Conservation (phyloP, 2,888 invertebrate genomes). For the Noctua fimbriata region DNA sequence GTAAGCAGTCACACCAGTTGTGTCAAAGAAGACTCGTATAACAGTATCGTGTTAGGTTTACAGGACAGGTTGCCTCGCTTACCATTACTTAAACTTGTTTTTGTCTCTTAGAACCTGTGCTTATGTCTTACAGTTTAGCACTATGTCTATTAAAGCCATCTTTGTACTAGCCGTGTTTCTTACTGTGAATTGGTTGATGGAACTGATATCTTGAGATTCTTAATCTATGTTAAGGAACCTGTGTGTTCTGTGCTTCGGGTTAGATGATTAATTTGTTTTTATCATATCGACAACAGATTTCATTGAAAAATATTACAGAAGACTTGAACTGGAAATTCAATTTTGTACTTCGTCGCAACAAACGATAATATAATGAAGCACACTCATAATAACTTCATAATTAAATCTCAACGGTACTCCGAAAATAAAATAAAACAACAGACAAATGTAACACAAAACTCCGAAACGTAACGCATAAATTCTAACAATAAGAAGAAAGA, state of each 20-base stretch:
- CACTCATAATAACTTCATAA: slow-evolving; percentile 40
- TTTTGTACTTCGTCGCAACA: neutral
- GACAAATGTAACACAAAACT: slow-evolving; percentile 66
- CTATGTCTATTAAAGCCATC: slow-evolving; percentile 36
- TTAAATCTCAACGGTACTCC: slow-evolving; percentile 42
- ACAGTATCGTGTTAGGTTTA: slow-evolving; percentile 63
- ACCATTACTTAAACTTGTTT: slow-evolving; percentile 56
- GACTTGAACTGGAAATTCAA: neutral
- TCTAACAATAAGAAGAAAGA: slow-evolving; percentile 68
- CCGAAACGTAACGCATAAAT: slow-evolving; percentile 62
- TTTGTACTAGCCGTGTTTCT: slow-evolving; percentile 6
- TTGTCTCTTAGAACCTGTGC: slow-evolving; percentile 34
- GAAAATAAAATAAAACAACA: slow-evolving; percentile 59
- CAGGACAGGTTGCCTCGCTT: slow-evolving; percentile 56
- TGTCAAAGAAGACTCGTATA: slow-evolving; percentile 54
- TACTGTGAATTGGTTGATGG: neutral
- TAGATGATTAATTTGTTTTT: neutral
- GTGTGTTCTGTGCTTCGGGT: neutral
- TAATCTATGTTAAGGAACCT: neutral
- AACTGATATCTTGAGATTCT: neutral
- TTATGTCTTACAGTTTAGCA: slow-evolving; percentile 46
- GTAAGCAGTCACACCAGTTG: slow-evolving; percentile 60
- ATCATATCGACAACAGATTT: neutral
- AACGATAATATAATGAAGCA: slow-evolving; percentile 24
- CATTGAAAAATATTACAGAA: neutral